Base-by-base conservation (phyloP, 2,113 vertebrate species). In the Plecotus auritus region DNA sequence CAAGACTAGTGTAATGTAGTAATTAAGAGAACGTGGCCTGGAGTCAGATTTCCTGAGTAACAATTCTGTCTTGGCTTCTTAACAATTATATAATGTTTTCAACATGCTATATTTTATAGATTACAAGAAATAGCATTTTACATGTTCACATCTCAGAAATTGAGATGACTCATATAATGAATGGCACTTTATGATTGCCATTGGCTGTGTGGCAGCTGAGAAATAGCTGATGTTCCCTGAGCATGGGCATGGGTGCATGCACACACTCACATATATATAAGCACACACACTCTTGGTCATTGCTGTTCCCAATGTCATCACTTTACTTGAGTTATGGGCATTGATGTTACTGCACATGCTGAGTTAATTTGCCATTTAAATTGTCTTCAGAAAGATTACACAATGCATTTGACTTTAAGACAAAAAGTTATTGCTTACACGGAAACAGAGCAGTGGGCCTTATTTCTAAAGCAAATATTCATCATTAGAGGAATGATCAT, bases 391-490 rank as follows among this genome's bases (percentile, higher is more conserved):
- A 78, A 85, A 91, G 42, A 87, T 94, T 67, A 66, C 17, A 54
- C 30, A 73, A 37, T 86, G 49, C 35, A 82, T 81, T 95, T 85
- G 51, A n/a, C 6, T 88, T 88, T 73, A 66, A 93, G 73, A 88
- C 35, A 93, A 91, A 81, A 96, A 32, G 14, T 92, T 88, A 47
- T 51, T 42, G 8, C 93, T 35, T 91, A 74, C 11, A 13, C 14
- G 69, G 42, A 86, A 86, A 76, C 51, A 95, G 56, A 90, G 22
- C 35, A 85, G 13, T 70, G 42, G 30, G n/a, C 9, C 66, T 88
- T 96, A 51, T 87, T 92, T 32, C 5, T 51, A 51, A 92, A 95
- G 47, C n/a, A 94, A 96, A 66, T 76, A 94, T 80, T 89, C n/a
- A 22, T 85, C 40, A 40, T 84, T 95, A 72, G 42, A 90, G 16